Evolutionary conservation across 2,888 invertebrate species (phyloP), one percentile per base, ranked within the genome.

Genomic region (Lydus trimaculatus): DNA sequence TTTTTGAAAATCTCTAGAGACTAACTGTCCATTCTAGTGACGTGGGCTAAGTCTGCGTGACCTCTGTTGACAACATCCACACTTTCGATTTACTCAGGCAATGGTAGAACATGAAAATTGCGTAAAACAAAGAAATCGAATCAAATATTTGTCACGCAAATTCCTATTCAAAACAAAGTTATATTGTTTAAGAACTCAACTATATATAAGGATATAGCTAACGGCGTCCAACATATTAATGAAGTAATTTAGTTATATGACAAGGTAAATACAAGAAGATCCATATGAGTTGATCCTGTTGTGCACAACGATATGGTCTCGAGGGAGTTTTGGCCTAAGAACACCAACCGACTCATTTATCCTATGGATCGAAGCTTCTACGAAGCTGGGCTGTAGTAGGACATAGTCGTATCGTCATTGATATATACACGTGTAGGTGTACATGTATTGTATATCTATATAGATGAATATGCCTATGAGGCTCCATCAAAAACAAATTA

Each of bases 231-330:
- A 77, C 77, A 78, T 78, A 79, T 76, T 79, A 78, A 79, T 76
- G 78, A 77, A 78, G 73, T 84, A 83, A 84, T 84, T 84, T 84
- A 82, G 83, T 84, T 84, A 83, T 84, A 84, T 84, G 84, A 84
- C 84, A 84, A 83, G 83, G 83, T 84, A 84, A 84, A 84, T 84
- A 84, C 83, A 80, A 80, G 80, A 83, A 83, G 82, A 83, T 83
- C 82, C 81, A 76, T 79, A 78, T 79, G 81, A 81, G 82, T 83
- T 82, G 81, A 83, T 81, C 82, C 83, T 75, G 80, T 80, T 78
- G 79, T 80, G 78, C 79, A 56, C 72, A 72, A 64, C 69, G 74
- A 70, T 71, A 65, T 66, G 71, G 70, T 79, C 84, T 81, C 83
- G 72, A 67, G 81, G 81, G 83, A 82, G 78, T 76, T 80, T 82